Evolutionary conservation across 2,888 invertebrate species (phyloP), one percentile per base, ranked within the genome.

Genomic region (Neocrepidodera transversa): DNA sequence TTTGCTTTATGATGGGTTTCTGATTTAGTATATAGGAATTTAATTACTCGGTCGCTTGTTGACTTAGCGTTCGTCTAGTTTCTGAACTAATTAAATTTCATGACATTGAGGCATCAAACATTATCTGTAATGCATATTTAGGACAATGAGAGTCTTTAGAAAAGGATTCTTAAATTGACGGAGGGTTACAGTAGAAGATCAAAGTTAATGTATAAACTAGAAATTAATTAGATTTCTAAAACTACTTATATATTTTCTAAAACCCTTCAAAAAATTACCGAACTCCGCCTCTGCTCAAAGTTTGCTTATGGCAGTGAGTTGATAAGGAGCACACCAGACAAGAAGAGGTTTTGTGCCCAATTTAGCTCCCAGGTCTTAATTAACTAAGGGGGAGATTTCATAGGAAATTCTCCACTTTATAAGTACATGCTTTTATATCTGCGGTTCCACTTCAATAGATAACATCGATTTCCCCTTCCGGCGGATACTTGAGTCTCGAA

Each of bases 11-110:
- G 45, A 54, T 54, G 36, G 20, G 18, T n/a, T n/a, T 32, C 35
- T 45, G 54, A 54, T 36, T 54, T 36, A 36, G 36, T 47, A 54
- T 54, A 54, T 54, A 54, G 54, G 54, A 54, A 54, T 54, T 54
- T 54, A 54, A 54, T 54, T 54, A 54, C 45, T 54, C 54, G 54
- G 54, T 47, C 36, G 54, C 42, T 45, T 54, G 54, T 54, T 54
- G 54, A 54, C 45, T 54, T 54, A 45, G 16, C 54, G 54, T 36
- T 45, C 45, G 47, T 54, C 54, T 45, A 54, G 45, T 54, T 54
- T 18, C 54, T 54, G 36, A 28, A 47, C 36, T 54, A 54, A 54
- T 54, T 54, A 54, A 54, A 54, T 54, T 54, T 54, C 26, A 35
- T 45, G 40, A 45, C 54, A 54, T 43, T 30, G 35, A 42, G 43